Base-by-base conservation (phyloP, 2,888 invertebrate species). In the Aphidoletes aphidimyza region DNA sequence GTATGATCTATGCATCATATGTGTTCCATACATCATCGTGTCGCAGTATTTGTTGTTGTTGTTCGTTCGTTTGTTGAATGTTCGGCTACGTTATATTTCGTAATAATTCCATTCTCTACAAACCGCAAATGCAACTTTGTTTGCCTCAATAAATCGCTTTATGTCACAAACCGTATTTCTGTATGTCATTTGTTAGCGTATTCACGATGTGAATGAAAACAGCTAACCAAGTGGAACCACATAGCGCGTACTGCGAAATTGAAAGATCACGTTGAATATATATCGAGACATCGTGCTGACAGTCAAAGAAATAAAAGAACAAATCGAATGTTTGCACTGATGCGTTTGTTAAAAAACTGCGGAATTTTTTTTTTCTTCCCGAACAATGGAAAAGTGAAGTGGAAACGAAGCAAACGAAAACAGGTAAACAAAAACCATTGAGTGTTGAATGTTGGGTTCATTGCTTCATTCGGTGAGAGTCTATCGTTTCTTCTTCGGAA, bases 111-210 rank as follows among this genome's bases (percentile, higher is more conserved):
- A 14, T 30, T 5, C n/a, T n/a, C n/a, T n/a, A n/a, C n/a, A 30
- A 69, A 69, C 69, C 69, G 69, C 69, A 30, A 54, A 54, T 54
- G 69, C 69, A 69, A 69, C 69, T 69, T 69, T 69, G 17, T 69
- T 69, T 30, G 30, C 30, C 17, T 69, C 26, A n/a, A 30, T 69
- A 69, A 69, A 69, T 69, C 69, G 69, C n/a, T 69, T 69, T 69
- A 69, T 69, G 69, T 11, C 34, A 30, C 69, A 34, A 2, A 30
- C 30, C 11, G 30, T 69, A 14, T n/a, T 26, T 30, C 3, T 30
- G 69, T 30, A 14, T 69, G 34, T 14, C 0, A 69, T 30, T 69
- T 6, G 69, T 8, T 69, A 30, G 69, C 69, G 69, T 14, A 69
- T 30, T 30, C 17, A 34, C 11, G 30, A 14, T 30, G 30, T 69